A percentile compares a stretch with the other conserved stretches of the same genome.
These are phyloP conservation scores for Heliornis fulica DNA, from an alignment of 2,113 vertebrate genomes.

Conservation along the genomic window DNA sequence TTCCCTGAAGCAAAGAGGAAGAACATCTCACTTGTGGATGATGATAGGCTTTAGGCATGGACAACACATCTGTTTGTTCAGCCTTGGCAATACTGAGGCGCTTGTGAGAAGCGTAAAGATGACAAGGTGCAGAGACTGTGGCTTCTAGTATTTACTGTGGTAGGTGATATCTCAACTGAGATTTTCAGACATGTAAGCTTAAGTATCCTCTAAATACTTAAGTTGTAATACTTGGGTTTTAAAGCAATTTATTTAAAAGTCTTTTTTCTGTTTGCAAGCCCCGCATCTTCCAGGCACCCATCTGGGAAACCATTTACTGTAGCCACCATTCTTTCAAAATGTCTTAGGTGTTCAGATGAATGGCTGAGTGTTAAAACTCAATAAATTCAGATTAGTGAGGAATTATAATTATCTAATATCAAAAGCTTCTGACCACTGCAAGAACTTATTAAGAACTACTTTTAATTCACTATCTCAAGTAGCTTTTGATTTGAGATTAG, in stretches of 20 bases:
- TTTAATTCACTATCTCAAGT: conserved; percentile 37
- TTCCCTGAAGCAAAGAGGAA: not conserved
- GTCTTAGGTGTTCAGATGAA: conserved; percentile 33
- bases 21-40: not conserved
- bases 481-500: conserved; percentile 54
- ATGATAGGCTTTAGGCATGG: not conserved
- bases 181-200: not conserved
- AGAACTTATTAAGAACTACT: conserved; percentile 28
- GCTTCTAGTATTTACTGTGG: not conserved
- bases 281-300: not conserved
- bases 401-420: conserved; percentile 54
- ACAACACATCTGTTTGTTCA: not conserved
- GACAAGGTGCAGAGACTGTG: not conserved
- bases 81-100: not conserved
- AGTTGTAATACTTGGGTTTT: not conserved
- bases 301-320: conserved; percentile 26
- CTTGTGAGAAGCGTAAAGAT: not conserved
- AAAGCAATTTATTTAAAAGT: conserved; percentile 16
- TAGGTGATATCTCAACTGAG: not conserved
- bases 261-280: conserved; percentile 1
- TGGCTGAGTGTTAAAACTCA: not conserved
- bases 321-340: conserved; percentile 22
- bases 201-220: not conserved
- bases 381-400: conserved; percentile 46
- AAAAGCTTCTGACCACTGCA: conserved; percentile 39